Conservation (phyloP, 2,797 vertebrate genomes). For the Lateolabrax maculatus region DNA sequence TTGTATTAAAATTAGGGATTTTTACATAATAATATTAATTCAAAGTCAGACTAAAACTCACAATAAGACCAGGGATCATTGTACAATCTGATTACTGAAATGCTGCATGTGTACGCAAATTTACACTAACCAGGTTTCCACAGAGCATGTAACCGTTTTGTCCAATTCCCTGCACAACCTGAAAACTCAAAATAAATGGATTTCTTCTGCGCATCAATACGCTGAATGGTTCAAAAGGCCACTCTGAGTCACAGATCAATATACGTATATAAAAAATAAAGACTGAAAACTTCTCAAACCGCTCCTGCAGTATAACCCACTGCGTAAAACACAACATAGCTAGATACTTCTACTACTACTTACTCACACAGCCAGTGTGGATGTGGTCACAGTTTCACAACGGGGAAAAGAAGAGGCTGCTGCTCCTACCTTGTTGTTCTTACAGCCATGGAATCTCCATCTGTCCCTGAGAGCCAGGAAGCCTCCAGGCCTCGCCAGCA, state of each 20-base stretch:
- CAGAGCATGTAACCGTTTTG: background rate
- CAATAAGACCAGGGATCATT: background rate
- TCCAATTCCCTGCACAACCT: background rate
- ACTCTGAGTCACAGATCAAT: background rate
- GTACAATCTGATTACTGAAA: background rate
- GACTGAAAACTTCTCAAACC: background rate
- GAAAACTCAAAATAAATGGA: background rate
- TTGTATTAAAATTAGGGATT: too few relatives aligned
- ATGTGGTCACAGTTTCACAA: slow-evolving; percentile 9
- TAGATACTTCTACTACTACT: background rate
- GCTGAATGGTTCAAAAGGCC: background rate
- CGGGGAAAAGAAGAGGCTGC: background rate
- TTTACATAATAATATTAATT: background rate
- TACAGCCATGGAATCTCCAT: slow-evolving; percentile 53
- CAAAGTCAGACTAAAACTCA: background rate
- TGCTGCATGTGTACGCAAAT: background rate
- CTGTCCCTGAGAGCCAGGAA: slow-evolving; percentile 39
- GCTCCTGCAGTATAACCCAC: too few relatives aligned
- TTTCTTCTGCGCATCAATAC: background rate
- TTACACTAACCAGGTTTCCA: background rate
- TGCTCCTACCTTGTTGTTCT: slow-evolving; percentile 32
- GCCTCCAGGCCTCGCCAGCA: slow-evolving; percentile 27
- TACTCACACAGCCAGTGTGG: background rate
- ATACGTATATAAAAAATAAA: too few relatives aligned
- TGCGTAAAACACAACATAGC: background rate